Percentiles rank a stretch among this genome's conserved stretches.
Conservation (phyloP, 2,113 vertebrate species). For the Alaudala cheleensis region DNA sequence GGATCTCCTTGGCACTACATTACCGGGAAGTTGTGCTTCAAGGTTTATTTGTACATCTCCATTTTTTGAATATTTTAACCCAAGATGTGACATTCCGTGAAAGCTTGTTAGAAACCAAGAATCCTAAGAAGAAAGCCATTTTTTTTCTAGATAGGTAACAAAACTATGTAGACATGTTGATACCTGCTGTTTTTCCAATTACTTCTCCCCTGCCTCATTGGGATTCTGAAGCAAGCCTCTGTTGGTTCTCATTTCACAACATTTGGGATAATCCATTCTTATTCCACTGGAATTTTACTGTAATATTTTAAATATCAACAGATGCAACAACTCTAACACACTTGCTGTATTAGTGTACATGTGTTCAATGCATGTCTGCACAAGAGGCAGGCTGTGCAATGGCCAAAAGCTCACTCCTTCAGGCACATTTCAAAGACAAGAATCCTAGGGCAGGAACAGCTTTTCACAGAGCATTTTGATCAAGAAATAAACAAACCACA, state of each 20-base stretch:
- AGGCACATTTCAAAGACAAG: not conserved
- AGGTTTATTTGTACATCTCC: not conserved
- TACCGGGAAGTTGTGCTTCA: not conserved
- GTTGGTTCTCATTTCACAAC: not conserved
- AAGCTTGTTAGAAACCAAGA: not conserved
- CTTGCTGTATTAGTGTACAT: not conserved
- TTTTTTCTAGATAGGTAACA: not conserved
- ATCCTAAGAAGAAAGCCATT: not conserved
- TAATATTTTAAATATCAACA: not conserved
- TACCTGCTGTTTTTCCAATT: not conserved
- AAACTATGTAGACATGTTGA: not conserved
- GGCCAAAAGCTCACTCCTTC: not conserved
- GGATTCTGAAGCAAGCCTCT: not conserved
- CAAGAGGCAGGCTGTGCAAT: not conserved
- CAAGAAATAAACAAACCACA: not conserved
- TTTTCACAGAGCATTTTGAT: not conserved
- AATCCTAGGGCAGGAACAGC: not conserved
- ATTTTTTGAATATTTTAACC: not conserved
- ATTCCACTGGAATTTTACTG: not conserved
- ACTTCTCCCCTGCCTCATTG: not conserved
- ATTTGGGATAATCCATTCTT: not conserved
- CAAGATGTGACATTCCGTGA: not conserved
- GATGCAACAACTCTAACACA: not conserved
- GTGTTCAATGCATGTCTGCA: not conserved
- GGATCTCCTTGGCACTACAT: not conserved